Percentiles rank a stretch among this genome's conserved stretches.
Conservation (phyloP, 2,888 invertebrate species). For the Phorcus lineatus region DNA sequence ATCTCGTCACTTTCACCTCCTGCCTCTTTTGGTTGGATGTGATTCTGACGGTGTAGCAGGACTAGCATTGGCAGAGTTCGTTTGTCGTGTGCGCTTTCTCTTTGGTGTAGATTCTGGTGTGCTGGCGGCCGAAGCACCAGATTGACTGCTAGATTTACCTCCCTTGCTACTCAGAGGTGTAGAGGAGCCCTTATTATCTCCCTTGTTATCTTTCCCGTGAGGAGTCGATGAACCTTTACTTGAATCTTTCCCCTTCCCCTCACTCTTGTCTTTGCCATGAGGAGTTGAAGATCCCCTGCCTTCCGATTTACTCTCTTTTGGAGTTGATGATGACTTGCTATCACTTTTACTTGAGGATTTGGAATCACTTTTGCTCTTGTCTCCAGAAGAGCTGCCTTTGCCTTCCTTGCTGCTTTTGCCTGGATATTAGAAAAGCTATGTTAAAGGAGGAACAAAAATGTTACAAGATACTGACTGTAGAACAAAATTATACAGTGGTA, state of each 20-base stretch:
- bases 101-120: slow-evolving; percentile 63
- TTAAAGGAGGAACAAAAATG: no score
- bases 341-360: slow-evolving; percentile 34
- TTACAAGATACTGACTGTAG: no score
- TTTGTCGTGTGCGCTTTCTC: slow-evolving; percentile 64
- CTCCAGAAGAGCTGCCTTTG: not conserved
- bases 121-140: slow-evolving; percentile 26
- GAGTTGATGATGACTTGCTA: slow-evolving; percentile 29
- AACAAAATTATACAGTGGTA: no score
- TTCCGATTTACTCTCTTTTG: not conserved
- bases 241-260: not conserved
- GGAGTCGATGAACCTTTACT: not conserved
- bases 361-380: slow-evolving; percentile 28
- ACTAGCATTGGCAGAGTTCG: slow-evolving; percentile 55
- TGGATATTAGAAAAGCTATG: not conserved
- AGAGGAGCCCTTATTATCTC: slow-evolving; percentile 18
- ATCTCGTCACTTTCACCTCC: slow-evolving; percentile 17
- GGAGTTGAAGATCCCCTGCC: not conserved
- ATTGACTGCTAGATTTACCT: not conserved
- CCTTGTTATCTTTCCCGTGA: slow-evolving; percentile 23
- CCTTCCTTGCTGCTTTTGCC: slow-evolving; percentile 11
- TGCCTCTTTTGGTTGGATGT: slow-evolving; percentile 58
- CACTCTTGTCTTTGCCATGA: slow-evolving; percentile 11
- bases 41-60: slow-evolving; percentile 60
- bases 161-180: slow-evolving; percentile 20